Base-by-base conservation (phyloP, 2,113 vertebrate species). In the Lepus timidus region DNA sequence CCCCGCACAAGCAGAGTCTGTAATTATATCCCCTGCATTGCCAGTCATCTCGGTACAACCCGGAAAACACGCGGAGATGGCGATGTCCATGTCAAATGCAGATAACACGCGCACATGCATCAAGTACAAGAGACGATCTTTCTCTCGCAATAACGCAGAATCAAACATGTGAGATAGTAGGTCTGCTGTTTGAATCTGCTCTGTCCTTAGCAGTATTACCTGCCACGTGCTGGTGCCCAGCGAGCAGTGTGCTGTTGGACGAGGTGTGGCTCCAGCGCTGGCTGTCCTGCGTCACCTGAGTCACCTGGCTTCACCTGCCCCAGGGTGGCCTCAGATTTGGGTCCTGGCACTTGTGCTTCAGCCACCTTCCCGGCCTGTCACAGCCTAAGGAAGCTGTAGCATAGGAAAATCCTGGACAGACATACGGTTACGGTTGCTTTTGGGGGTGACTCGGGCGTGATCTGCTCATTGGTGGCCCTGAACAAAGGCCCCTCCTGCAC, bases 231-330 rank as follows among this genome's bases (percentile, higher is more conserved):
- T 31, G 1, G 23, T 36, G 3, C 7, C 58, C 16, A 7, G 11
- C 2, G 13, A 1, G 5, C 1, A 33, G 7, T 4, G 2, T 1
- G 4, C 10, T 9, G 29, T 6, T 1, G 13, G 4, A n/a, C 6
- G 9, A 39, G 20, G 29, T 16, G 0, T 3, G 0, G 23, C 17
- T 44, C 62, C 17, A 0, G 12, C 2, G 4, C 14, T 4, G 27
- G 27, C 2, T 10, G 8, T 16, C 3, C 20, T 19, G 0, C 17
- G 9, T 10, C 25, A 13, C 49, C 5, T 20, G 29, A 85, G 16
- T 20, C 33, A 4, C 31, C 6, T 9, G 1, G 16, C 7, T 8
- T 51, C 25, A 0, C 22, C 2, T 27, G 23, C 23, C 36, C 52
- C 23, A 4, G 11, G 4, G 9, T 27, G 61, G 31, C 22, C 0